phyloP scores from a whole-genome alignment of 2,113 vertebrate genomes.

The Podilymbus podiceps region DNA sequence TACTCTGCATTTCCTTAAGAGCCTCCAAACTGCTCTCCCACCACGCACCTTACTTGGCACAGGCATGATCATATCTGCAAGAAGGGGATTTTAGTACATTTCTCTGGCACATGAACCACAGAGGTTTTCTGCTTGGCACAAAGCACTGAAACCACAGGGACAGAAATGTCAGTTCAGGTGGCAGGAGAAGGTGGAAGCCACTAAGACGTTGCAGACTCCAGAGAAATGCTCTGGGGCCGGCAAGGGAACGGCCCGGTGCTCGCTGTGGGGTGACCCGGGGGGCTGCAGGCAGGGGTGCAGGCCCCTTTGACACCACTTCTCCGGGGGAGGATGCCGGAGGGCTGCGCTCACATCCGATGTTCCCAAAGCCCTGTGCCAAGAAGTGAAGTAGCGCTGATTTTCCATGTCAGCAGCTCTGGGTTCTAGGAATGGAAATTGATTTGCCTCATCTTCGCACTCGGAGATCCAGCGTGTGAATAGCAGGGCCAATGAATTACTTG shows the following conservation, averaged over 20 bases:
- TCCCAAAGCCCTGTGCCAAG: background rate
- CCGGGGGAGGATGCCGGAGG: background rate
- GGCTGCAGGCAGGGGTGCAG: rapidly evolving
- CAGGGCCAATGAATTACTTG: constrained; percentile 33
- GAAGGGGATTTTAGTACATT: rapidly evolving
- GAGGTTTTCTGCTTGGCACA: background rate
- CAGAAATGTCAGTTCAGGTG: background rate
- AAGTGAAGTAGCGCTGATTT: background rate
- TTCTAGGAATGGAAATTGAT: constrained; percentile 44
- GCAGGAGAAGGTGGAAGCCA: background rate
- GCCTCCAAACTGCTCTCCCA: background rate
- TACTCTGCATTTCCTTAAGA: background rate
- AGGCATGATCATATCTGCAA: rapidly evolving
- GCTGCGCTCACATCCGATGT: background rate
- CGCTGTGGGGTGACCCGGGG: rapidly evolving
- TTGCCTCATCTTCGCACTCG: background rate
- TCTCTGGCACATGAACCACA: background rate
- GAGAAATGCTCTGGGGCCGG: background rate
- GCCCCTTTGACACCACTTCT: background rate
- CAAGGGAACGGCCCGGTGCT: rapidly evolving
- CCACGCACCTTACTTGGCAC: background rate
- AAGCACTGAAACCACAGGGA: background rate
- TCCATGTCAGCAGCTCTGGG: background rate
- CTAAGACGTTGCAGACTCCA: background rate
- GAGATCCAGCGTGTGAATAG: background rate